Evolutionary conservation across 2,888 invertebrate genomes (phyloP), one percentile per base, ranked within the genome.

Genomic region (Sarcophaga carnaria): DNA sequence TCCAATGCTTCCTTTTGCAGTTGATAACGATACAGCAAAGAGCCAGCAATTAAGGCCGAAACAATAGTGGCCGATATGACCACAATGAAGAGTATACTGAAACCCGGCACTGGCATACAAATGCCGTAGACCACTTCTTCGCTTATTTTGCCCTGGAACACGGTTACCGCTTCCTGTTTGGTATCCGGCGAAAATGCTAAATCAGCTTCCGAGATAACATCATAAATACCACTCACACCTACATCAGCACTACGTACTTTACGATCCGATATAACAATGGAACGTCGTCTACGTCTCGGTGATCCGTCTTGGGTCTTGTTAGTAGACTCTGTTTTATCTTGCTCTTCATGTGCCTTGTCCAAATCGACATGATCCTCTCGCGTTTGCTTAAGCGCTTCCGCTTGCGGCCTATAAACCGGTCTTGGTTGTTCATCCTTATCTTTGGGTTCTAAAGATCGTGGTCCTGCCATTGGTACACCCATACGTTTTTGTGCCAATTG

Each of bases 61-160:
- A 97, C 96, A 2, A 98, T 97, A 0, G 98, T 97, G 0, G 97
- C 97, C 12, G 97, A 96, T 0, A 97, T 97, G 0, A 97, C 97
- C 17, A 97, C 95, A 76, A 98, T 97, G 93, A 98, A 98, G 20
- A 98, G 95, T 5, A 97, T 96, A 89, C 97, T 97, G 92, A 98
- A 98, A 45, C 97, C 97, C 0, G 97, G 96, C 37, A 97, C 97
- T 0, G 98, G 98, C 95, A 98, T 96, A 91, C 98, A 98, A 76
- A 98, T 97, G 49, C 98, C 98, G 92, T 98, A 98, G 10, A 98
- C 97, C 0, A 97, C 97, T 94, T 98, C 98, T 92, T 98, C 97
- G 71, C 96, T 95, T 91, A 97, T 97, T 91, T 97, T 95, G 76
- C 97, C 97, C 93, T 97, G 97, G 93, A 97, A 97, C 0, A 97